These are phyloP conservation scores for Trichoplusia ni DNA, from an alignment of 1,140 invertebrate genomes.

Conservation along the genomic window DNA sequence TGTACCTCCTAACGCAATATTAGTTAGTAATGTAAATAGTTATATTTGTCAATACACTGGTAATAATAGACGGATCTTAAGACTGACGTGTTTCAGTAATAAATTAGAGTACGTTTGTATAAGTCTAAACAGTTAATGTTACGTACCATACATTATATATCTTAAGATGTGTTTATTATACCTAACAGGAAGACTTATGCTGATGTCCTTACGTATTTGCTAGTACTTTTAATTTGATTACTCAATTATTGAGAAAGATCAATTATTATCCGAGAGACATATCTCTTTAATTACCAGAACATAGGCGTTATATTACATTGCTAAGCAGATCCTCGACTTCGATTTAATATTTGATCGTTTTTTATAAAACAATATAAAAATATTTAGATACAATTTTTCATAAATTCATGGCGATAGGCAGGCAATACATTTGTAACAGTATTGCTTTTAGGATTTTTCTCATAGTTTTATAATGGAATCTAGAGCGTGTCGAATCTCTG, in stretches of 20 bases:
- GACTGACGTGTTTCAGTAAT: constrained; percentile 51
- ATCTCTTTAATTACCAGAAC: constrained; percentile 19
- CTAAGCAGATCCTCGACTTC: constrained; percentile 15
- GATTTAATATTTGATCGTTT: constrained; percentile 25
- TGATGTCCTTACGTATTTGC: background rate
- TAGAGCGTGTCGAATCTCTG: background rate
- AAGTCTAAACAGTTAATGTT: constrained; percentile 31
- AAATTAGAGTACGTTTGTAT: constrained; percentile 41
- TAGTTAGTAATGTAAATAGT: constrained; percentile 30
- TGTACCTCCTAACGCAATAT: constrained; percentile 44
- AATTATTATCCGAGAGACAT: constrained; percentile 20
- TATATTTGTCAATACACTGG: constrained; percentile 31
- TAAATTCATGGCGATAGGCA: constrained; percentile 17
- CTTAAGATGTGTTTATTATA: constrained; percentile 73
- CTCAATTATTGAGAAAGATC: constrained; percentile 4
- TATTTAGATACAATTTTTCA: constrained; percentile 14
- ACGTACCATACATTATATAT: constrained; percentile 34
- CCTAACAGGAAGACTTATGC: constrained; percentile 28
- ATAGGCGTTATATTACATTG: constrained; percentile 9
- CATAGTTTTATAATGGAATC: constrained; percentile 7
- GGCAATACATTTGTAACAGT: constrained; percentile 9
- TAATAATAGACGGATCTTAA: constrained; percentile 74
- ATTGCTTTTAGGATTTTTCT: constrained; percentile 28
- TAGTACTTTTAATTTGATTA: constrained; percentile 1
- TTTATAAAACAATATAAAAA: constrained; percentile 19